These are phyloP conservation scores for Pharmacophagus antenor DNA, from an alignment of 2,888 invertebrate species.

Conservation along the genomic window DNA sequence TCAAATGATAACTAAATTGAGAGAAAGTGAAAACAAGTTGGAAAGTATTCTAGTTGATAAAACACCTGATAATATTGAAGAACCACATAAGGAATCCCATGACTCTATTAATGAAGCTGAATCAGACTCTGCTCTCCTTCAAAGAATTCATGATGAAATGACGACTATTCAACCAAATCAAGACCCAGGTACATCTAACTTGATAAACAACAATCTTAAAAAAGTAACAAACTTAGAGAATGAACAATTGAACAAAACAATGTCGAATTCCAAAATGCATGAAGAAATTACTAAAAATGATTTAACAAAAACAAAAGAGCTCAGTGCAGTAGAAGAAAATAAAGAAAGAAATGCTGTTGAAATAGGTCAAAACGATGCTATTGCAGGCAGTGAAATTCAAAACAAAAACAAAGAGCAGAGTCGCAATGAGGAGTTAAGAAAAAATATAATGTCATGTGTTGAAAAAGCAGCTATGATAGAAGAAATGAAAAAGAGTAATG, in stretches of 20 bases:
- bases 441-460: constrained; percentile 70
- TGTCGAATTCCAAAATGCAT: constrained; percentile 49
- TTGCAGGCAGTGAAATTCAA: constrained; percentile 40
- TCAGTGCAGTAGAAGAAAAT: constrained; percentile 35
- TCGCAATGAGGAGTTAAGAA: constrained; percentile 61
- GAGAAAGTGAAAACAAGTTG: constrained; percentile 86
- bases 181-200: constrained; percentile 44
- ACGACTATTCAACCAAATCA: constrained; percentile 34
- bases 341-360: constrained; percentile 35
- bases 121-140: constrained; percentile 37
- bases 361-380: constrained; percentile 49
- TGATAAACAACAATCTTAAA: constrained; percentile 57
- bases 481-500: constrained; percentile 65
- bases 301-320: constrained; percentile 39
- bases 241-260: constrained; percentile 69
- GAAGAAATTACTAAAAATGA: constrained; percentile 44
- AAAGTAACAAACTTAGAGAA: constrained; percentile 74
- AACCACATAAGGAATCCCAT: constrained; percentile 51
- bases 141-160: constrained; percentile 37
- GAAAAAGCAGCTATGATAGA: constrained; percentile 72
- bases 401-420: constrained; percentile 53
- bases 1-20: constrained; percentile 84
- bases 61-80: constrained; percentile 62
- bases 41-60: constrained; percentile 74
- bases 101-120: constrained; percentile 34